Evolutionary conservation across 2,797 vertebrate genomes (phyloP).

Genomic region (Paratrypauchen microcephalus): DNA sequence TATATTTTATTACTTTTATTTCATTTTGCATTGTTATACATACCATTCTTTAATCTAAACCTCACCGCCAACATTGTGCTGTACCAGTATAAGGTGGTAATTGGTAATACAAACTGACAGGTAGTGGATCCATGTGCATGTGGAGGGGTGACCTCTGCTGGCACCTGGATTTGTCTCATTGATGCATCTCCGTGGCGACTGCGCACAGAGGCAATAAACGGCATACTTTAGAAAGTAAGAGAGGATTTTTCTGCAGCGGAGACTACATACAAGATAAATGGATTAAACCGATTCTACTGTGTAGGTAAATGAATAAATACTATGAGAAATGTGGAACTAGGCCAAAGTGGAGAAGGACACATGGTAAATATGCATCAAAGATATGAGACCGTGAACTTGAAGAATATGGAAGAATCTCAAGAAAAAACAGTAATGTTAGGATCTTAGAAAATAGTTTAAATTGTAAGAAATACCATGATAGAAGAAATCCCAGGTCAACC

Average conservation of each 20-base stretch:
- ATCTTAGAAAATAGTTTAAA: too few species aligned
- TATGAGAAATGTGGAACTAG: conserved; percentile 44
- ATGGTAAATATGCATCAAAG: conserved; percentile 18
- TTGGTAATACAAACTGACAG: conserved; percentile 52
- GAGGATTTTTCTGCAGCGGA: conserved; percentile 56
- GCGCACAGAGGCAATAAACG: conserved; percentile 60
- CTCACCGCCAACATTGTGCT: neutral
- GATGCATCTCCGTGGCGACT: conserved; percentile 58
- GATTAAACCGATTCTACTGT: conserved; percentile 62
- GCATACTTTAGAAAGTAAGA: conserved; percentile 67
- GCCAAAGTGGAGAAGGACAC: conserved; percentile 45
- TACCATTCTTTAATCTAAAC: neutral
- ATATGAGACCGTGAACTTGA: neutral
- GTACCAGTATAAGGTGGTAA: conserved; percentile 28
- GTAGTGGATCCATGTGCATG: conserved; percentile 57
- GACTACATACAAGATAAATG: conserved; percentile 58
- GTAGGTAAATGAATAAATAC: conserved; percentile 60
- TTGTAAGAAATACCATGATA: too few species aligned
- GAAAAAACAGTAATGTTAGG: neutral
- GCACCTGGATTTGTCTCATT: conserved; percentile 62
- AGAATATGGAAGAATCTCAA: neutral
- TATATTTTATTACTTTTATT: too few species aligned
- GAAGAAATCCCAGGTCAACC: too few species aligned
- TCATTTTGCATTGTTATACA: neutral
- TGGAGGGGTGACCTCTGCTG: conserved; percentile 60